These are phyloP conservation scores for Zaprionus capensis DNA, from an alignment of 1,140 invertebrate genomes.

Conservation along the genomic window DNA sequence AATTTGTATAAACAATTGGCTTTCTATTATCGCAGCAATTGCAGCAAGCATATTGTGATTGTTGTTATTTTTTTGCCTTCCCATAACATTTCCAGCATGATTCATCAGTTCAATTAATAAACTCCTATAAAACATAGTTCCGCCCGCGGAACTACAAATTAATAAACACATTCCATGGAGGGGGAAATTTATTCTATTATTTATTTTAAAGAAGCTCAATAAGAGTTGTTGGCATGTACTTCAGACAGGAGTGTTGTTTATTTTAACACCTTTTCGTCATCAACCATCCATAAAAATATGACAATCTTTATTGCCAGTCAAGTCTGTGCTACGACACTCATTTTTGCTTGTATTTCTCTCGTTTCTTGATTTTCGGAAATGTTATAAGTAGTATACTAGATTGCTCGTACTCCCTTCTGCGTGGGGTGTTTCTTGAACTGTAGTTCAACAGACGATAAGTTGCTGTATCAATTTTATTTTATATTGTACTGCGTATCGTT, in stretches of 20 bases:
- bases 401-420: background rate
- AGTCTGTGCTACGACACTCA: background rate
- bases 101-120: conserved; percentile 20
- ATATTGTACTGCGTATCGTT: background rate
- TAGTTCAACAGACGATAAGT: conserved; percentile 22
- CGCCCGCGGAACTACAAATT: conserved; percentile 9
- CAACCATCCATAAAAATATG: background rate
- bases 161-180: background rate
- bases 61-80: background rate
- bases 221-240: background rate
- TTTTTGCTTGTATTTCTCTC: background rate
- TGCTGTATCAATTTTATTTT: background rate
- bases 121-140: conserved; percentile 15
- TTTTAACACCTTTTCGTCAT: conserved; percentile 2
- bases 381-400: background rate
- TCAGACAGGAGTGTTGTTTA: background rate
- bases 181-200: background rate
- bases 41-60: conserved; percentile 5
- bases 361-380: background rate
- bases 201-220: background rate
- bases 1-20: conserved; percentile 25
- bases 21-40: conserved; percentile 17
- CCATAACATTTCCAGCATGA: conserved; percentile 17
- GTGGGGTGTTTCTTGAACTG: background rate
- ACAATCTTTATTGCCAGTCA: background rate